Conservation (phyloP, 1,140 invertebrate species). For the Metaphire vulgaris region DNA sequence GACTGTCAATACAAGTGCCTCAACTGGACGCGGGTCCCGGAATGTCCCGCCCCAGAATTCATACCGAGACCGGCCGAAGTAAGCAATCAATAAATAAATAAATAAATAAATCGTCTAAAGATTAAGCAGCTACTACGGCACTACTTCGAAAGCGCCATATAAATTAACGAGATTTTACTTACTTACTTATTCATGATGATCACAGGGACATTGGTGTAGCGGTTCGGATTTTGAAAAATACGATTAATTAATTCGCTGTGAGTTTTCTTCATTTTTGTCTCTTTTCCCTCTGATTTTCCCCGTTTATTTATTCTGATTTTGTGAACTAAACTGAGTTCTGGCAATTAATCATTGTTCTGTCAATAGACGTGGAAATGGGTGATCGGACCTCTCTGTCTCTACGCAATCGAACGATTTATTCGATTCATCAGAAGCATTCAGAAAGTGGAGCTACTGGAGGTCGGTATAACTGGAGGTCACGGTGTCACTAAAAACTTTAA, state of each 20-base stretch:
- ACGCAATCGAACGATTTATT: constrained; percentile 44
- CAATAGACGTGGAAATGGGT: constrained; percentile 50
- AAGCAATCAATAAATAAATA: too few relatives aligned
- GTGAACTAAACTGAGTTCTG: too few relatives aligned
- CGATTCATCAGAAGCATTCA: constrained; percentile 42
- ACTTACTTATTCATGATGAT: too few relatives aligned
- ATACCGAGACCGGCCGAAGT: background rate
- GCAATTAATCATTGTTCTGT: background rate
- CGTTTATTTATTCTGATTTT: constrained; percentile 18
- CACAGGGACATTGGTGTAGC: too few relatives aligned
- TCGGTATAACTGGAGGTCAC: too few relatives aligned
- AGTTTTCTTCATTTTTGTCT: background rate
- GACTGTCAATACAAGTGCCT: constrained; percentile 35
- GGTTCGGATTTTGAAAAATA: too few relatives aligned
- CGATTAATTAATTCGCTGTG: too few relatives aligned
- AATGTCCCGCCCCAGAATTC: constrained; percentile 13
- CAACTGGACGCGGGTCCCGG: constrained; percentile 35
- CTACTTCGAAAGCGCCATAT: too few relatives aligned
- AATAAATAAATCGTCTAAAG: too few relatives aligned
- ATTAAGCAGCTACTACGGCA: too few relatives aligned
- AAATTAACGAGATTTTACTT: too few relatives aligned
- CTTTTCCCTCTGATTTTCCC: background rate
- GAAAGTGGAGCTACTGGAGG: constrained; percentile 45
- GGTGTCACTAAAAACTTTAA: too few relatives aligned
- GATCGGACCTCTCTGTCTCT: constrained; percentile 43